Percentiles rank a stretch among this genome's conserved stretches.
Conservation (phyloP, 2,888 invertebrate genomes). For the Xestia rhomboidea region DNA sequence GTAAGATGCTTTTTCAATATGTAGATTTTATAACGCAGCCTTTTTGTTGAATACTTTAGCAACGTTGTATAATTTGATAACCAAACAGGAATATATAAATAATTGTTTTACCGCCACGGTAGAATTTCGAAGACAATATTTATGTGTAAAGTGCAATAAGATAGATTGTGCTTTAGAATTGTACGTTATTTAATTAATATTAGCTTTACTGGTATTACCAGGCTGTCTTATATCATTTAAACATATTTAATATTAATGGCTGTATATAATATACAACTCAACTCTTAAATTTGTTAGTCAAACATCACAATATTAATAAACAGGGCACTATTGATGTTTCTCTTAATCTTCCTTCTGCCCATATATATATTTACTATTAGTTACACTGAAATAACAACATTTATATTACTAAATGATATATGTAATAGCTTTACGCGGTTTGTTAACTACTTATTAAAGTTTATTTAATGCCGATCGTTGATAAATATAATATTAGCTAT, state of each 20-base stretch:
- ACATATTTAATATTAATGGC: constrained; percentile 63
- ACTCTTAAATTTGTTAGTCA: constrained; percentile 51
- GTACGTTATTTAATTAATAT: constrained; percentile 66
- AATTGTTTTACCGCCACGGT: constrained; percentile 61
- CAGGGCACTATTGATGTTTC: constrained; percentile 57
- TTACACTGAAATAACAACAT: constrained; percentile 31
- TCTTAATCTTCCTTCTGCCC: constrained; percentile 33
- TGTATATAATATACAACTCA: constrained; percentile 59
- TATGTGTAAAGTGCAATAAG: constrained; percentile 80
- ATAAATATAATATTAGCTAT: constrained; percentile 46
- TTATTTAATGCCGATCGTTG: constrained; percentile 55
- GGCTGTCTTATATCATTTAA: constrained; percentile 67
- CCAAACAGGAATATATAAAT: constrained; percentile 53
- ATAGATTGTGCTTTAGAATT: constrained; percentile 78
- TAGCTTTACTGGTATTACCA: constrained; percentile 72
- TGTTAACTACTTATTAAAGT: constrained; percentile 68
- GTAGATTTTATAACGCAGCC: constrained; percentile 64
- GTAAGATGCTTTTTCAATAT: not conserved
- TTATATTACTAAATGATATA: constrained; percentile 49
- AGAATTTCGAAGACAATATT: constrained; percentile 76
- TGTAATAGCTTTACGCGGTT: constrained; percentile 66
- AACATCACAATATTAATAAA: constrained; percentile 63
- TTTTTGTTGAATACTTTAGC: constrained; percentile 58
- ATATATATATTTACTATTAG: constrained; percentile 35
- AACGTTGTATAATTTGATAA: constrained; percentile 42